Evolutionary conservation across 2,888 invertebrate species (phyloP).

Genomic region (Dusona sp.): DNA sequence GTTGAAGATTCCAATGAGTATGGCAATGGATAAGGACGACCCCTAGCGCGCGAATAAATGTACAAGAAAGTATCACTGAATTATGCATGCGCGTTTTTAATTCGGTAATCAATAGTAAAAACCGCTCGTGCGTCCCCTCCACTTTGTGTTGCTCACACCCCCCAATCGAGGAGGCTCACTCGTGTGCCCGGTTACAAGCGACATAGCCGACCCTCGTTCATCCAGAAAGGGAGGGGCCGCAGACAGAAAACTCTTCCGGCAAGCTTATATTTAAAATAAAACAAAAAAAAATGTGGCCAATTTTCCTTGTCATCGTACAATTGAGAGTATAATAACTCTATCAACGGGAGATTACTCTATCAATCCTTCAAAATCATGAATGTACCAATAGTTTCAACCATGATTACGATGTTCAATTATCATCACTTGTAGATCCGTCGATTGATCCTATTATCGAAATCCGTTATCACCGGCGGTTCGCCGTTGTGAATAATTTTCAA

Average conservation of each 20-base stretch:
- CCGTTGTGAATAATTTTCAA: not conserved
- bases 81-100: conserved; percentile 84
- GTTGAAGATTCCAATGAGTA: conserved; percentile 16
- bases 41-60: conserved; percentile 58
- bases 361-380: not conserved
- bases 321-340: not conserved
- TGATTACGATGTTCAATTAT: conserved; percentile 3
- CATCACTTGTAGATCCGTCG: not conserved
- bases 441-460: not conserved
- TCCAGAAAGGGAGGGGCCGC: conserved; percentile 74
- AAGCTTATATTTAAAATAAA: conserved; percentile 32
- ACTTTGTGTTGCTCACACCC: conserved; percentile 56
- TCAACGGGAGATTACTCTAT: not conserved
- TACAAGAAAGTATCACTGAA: conserved; percentile 76
- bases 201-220: conserved; percentile 65
- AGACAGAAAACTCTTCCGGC: conserved; percentile 57
- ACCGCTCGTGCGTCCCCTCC: conserved; percentile 77
- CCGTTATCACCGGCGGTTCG: not conserved
- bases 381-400: not conserved
- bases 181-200: conserved; percentile 75
- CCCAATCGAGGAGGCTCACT: conserved; percentile 68
- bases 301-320: conserved; percentile 6
- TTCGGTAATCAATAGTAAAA: conserved; percentile 84
- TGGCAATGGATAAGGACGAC: conserved; percentile 62
- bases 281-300: not conserved